phyloP scores from a whole-genome alignment of 2,113 vertebrate genomes.

The Garra rufa region DNA sequence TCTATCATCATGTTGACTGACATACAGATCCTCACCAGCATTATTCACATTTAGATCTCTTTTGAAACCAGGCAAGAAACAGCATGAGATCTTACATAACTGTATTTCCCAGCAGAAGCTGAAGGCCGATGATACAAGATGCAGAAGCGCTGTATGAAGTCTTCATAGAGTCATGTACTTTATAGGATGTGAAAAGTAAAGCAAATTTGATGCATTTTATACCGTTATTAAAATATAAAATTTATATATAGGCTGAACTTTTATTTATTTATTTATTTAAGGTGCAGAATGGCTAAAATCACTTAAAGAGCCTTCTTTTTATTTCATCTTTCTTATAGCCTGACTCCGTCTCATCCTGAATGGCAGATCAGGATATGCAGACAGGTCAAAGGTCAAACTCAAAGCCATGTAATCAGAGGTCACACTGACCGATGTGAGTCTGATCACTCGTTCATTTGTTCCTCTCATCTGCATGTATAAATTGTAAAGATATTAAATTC shows the following conservation, averaged over 20 bases:
- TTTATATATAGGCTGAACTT: neutral
- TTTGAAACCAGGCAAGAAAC: neutral
- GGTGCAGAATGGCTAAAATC: neutral
- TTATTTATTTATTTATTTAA: neutral
- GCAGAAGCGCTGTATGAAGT: neutral
- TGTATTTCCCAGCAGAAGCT: neutral
- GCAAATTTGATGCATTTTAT: neutral
- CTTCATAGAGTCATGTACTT: neutral
- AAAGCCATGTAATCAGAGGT: constrained; percentile 12
- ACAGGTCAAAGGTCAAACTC: constrained; percentile 11
- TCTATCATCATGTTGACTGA: neutral
- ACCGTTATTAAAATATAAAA: neutral
- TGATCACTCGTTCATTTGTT: neutral
- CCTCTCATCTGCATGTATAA: neutral
- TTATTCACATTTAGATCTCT: neutral
- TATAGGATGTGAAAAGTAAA: neutral
- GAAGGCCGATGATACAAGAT: neutral
- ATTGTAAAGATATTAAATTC: no score
- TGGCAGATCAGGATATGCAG: constrained; percentile 54
- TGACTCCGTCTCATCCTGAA: constrained; percentile 45
- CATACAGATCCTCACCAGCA: neutral
- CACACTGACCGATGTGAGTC: constrained; percentile 23
- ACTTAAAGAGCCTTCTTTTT: no score
- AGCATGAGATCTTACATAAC: neutral
- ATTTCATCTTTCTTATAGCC: neutral